These are phyloP conservation scores for Apogon hyalosoma DNA, from an alignment of 2,797 vertebrate species.

Conservation along the genomic window DNA sequence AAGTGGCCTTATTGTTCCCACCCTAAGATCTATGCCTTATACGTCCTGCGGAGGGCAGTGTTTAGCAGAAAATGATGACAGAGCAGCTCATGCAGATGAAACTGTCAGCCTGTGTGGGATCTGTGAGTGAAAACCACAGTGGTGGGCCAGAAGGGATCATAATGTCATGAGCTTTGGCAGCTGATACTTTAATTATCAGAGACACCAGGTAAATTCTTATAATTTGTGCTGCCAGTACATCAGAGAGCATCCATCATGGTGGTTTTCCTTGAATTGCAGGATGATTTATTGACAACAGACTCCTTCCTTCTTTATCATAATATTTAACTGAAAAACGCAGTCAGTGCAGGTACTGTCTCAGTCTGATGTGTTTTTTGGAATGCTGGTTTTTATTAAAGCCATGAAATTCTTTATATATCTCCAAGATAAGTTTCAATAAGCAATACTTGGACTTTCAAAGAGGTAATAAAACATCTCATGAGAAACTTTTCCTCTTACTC, in stretches of 20 bases:
- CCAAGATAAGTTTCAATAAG: slow-evolving; percentile 3
- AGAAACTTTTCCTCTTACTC: slow-evolving; percentile 5
- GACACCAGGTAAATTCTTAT: slow-evolving; percentile 47
- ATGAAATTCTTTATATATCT: not conserved
- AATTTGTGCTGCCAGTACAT: slow-evolving; percentile 14
- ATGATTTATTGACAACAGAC: slow-evolving; percentile 12
- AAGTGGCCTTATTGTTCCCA: slow-evolving; percentile 41
- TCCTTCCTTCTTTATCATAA: slow-evolving; percentile 15
- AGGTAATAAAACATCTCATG: not conserved
- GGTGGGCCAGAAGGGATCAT: slow-evolving; percentile 13
- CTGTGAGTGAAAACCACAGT: slow-evolving; percentile 35
- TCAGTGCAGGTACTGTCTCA: not conserved
- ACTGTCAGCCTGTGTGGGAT: slow-evolving; percentile 5
- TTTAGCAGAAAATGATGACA: slow-evolving; percentile 53
- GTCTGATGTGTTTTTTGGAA: not conserved
- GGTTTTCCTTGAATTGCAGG: slow-evolving; percentile 27
- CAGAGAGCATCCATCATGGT: slow-evolving; percentile 18
- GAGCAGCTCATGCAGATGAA: not conserved
- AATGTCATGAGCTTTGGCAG: slow-evolving; percentile 28
- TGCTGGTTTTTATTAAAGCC: slow-evolving; percentile 7
- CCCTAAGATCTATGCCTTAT: not conserved
- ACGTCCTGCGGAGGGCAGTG: slow-evolving; percentile 75
- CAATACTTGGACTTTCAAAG: not conserved
- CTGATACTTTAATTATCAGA: slow-evolving; percentile 44
- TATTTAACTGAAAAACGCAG: not conserved